A percentile compares a stretch with the other conserved stretches of the same genome.
Evolutionary conservation across 2,797 vertebrate species (phyloP).

Genomic region (Furcifer pardalis): DNA sequence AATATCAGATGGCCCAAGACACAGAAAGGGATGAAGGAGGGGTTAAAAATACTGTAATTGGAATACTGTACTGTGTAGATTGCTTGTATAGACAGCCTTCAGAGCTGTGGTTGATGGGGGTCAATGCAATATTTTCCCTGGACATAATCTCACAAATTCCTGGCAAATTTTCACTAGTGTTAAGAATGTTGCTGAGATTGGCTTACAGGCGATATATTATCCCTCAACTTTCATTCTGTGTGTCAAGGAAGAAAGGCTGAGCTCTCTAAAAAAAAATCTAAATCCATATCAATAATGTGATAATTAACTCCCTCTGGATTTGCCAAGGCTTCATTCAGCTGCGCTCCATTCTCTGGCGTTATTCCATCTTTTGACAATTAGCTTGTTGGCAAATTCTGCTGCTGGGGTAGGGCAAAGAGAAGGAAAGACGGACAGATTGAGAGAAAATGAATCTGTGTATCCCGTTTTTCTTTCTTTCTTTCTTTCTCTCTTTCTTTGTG

Average conservation of each 20-base stretch:
- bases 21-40: background rate
- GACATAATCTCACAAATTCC: conserved; percentile 29
- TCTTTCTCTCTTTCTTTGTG: background rate
- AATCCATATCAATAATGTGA: conserved; percentile 64
- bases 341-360: conserved; percentile 47
- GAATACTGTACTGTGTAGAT: background rate
- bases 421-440: no score
- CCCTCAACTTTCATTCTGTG: conserved; percentile 52
- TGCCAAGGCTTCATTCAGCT: conserved; percentile 52
- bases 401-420: conserved; percentile 36
- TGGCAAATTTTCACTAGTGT: conserved; percentile 25
- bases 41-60: background rate
- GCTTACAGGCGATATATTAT: conserved; percentile 24
- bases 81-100: background rate
- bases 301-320: conserved; percentile 63
- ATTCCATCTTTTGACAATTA: conserved; percentile 61
- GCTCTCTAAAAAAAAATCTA: conserved; percentile 49
- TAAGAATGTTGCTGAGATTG: conserved; percentile 10
- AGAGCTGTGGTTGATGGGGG: background rate
- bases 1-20: background rate
- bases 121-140: background rate
- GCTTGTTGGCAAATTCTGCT: conserved; percentile 53
- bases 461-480: no score
- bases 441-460: no score
- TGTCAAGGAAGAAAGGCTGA: conserved; percentile 58